Evolutionary conservation across 2,797 vertebrate species (phyloP), one percentile per base, ranked within the genome.

Genomic region (Helarctos malayanus): DNA sequence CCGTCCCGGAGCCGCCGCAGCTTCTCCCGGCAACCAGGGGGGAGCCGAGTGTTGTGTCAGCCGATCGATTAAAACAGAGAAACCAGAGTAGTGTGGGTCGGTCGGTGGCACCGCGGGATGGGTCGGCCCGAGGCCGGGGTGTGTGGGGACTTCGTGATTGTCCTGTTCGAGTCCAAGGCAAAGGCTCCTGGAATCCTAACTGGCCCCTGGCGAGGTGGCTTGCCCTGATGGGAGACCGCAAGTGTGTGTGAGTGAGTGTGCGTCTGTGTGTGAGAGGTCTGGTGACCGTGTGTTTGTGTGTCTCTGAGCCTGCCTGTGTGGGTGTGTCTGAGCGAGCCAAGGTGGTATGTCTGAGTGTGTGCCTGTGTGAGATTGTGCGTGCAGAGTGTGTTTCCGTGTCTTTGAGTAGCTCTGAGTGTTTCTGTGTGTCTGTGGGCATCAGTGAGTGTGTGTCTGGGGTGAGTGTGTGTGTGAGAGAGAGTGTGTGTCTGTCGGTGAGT

Each of bases 41-140:
- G 79, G 76, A 82, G 76, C 75, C 32, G 3, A 63, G 79, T 8
- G 88, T 83, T 73, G 13, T 52, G 83, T 88, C 92, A 82, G 94
- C 92, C 88, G 90, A 95, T 81, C 47, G 59, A 89, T 80, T 45
- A 59, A 71, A 88, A 54, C 84, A 29, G 93, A 81, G 63, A 84
- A 69, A 25, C 65, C 6, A 2, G 78, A 47, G 69, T 78, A 35
- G 35, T 75, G 81, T 4, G 89, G 38, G 47, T 61, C n/a, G 0
- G 41, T 12, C 35, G n/a, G 56, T 19, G 82, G 29, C 54, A 6
- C n/a, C 25, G 49, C 11, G 23, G 57, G 27, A 15, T 57, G 75
- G 85, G 25, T 71, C 90, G 5, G 35, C n/a, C 52, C 32, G 29
- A 14, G 12, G 32, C 49, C 19, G 23, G 12, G 32, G 71, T 25